Evolutionary conservation across 2,888 invertebrate species (phyloP).

Genomic region (Nomada goodeniana): DNA sequence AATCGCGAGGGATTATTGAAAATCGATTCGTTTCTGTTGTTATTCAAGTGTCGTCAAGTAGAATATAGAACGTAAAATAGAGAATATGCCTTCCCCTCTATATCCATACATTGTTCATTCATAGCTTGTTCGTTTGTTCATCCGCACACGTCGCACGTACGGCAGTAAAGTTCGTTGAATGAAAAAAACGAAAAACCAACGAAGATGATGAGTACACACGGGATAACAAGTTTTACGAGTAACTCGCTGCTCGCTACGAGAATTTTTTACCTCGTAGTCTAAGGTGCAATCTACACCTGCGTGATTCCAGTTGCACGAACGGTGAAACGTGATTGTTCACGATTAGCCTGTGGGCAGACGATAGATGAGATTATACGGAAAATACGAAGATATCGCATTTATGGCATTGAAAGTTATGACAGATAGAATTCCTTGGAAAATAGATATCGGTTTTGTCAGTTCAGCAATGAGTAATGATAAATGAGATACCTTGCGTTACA

Average conservation of each 20-base stretch:
- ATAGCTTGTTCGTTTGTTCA: constrained; percentile 3
- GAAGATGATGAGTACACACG: constrained; percentile 11
- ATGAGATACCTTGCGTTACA: background rate
- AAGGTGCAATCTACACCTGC: constrained; percentile 1
- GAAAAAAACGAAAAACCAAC: constrained; percentile 8
- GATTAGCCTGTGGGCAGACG: background rate
- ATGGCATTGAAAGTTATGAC: background rate
- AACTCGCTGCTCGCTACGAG: constrained; percentile 5
- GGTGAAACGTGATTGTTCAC: background rate
- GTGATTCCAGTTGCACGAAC: background rate
- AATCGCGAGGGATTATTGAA: too few species aligned
- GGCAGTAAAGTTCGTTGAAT: background rate
- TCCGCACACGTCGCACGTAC: background rate
- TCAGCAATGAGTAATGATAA: background rate
- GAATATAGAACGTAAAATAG: too few species aligned
- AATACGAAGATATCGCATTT: constrained; percentile 6
- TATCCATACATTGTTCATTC: constrained; percentile 30
- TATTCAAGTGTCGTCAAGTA: too few species aligned
- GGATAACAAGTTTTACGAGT: constrained; percentile 8
- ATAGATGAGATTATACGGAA: constrained; percentile 5
- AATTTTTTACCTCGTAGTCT: background rate
- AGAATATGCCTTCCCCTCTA: too few species aligned
- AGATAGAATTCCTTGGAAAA: constrained; percentile 10
- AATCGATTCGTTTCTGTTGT: too few species aligned
- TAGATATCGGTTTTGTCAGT: constrained; percentile 12